phyloP scores from a whole-genome alignment of 1,140 invertebrate species.

The Chrysomallon squamiferum region DNA sequence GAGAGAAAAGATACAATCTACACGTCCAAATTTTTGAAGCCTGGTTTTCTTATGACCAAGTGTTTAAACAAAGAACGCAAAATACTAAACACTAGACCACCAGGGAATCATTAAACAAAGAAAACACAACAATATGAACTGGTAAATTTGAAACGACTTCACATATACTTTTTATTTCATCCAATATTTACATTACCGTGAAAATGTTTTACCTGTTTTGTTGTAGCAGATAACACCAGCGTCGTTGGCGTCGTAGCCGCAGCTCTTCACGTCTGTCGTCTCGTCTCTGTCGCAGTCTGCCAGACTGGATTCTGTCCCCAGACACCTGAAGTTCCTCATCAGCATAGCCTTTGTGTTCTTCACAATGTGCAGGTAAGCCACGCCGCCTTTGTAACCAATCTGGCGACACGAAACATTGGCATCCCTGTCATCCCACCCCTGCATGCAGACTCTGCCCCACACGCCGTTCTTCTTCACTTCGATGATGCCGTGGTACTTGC shows the following conservation, averaged over 20 bases:
- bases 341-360: slow-evolving; percentile 40
- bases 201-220: slow-evolving; percentile 28
- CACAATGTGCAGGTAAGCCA: slow-evolving; percentile 40
- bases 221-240: slow-evolving; percentile 49
- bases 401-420: slow-evolving; percentile 47
- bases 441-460: slow-evolving; percentile 50
- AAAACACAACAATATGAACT: no score
- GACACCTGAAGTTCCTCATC: slow-evolving; percentile 32
- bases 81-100: no score
- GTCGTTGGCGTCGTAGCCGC: slow-evolving; percentile 38
- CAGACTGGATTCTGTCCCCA: slow-evolving; percentile 25
- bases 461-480: slow-evolving; percentile 42
- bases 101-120: no score
- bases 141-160: no score
- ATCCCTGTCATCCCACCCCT: slow-evolving; percentile 38
- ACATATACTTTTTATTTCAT: no score
- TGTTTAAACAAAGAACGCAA: no score
- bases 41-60: no score
- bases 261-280: slow-evolving; percentile 27
- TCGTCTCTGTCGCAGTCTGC: slow-evolving; percentile 20
- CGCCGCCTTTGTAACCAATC: slow-evolving; percentile 38
- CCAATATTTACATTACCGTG: no score
- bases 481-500: slow-evolving; percentile 39
- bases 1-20: no score
- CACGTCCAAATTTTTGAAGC: no score